A percentile compares a stretch with the other conserved stretches of the same genome.
phyloP scores from a whole-genome alignment of 2,888 invertebrate species.

The Tenthredo mesomela region DNA sequence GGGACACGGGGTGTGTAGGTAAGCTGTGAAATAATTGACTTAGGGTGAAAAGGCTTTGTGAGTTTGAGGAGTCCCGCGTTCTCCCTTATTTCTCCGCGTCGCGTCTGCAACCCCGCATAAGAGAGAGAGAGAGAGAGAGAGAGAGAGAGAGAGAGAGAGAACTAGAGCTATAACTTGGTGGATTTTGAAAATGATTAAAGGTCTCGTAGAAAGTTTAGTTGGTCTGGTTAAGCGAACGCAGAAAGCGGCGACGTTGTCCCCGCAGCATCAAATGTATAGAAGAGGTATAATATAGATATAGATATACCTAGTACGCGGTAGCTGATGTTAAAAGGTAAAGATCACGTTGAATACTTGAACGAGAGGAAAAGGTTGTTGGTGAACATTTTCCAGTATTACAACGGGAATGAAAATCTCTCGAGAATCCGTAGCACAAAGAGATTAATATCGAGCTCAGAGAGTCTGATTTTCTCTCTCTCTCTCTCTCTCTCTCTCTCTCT shows the following conservation, averaged over 20 bases:
- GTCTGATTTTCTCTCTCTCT: slow-evolving; percentile 39
- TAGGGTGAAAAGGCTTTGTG: neutral
- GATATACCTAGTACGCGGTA: neutral
- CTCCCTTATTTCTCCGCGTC: neutral
- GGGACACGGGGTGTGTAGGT: neutral
- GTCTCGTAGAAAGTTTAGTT: slow-evolving; percentile 19
- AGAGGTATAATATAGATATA: no score
- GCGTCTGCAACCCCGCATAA: no score
- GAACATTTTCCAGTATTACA: neutral
- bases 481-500: slow-evolving; percentile 23
- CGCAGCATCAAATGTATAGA: neutral
- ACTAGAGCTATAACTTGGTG: neutral
- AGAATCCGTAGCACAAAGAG: slow-evolving; percentile 31
- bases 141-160: no score
- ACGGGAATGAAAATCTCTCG: slow-evolving; percentile 15
- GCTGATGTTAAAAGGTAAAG: neutral
- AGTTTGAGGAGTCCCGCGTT: neutral
- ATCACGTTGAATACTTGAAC: neutral
- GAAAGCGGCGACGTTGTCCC: neutral
- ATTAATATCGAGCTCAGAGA: slow-evolving; percentile 43
- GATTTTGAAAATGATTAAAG: slow-evolving; percentile 35
- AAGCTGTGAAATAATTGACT: neutral
- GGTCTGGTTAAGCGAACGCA: neutral
- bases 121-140: no score
- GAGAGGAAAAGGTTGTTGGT: neutral